Conservation (phyloP, 1,140 invertebrate genomes). For the Phymastichus coffea region DNA sequence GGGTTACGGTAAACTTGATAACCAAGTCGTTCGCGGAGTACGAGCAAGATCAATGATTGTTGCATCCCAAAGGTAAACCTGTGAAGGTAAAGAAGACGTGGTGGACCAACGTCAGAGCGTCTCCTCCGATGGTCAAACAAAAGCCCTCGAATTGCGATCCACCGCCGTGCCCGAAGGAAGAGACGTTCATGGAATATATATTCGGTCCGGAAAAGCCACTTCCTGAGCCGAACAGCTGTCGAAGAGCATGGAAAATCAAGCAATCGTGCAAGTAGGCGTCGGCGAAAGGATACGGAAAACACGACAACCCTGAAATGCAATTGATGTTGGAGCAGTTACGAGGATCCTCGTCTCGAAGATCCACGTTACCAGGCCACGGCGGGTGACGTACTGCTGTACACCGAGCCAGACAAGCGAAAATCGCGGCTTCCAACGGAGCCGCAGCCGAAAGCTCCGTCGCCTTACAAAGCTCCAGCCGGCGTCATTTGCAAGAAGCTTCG, state of each 20-base stretch:
- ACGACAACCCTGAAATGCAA: neutral
- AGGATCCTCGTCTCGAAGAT: constrained; percentile 20
- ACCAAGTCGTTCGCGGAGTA: neutral
- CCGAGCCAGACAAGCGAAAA: constrained; percentile 4
- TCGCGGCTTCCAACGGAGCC: constrained; percentile 8
- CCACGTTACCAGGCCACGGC: neutral
- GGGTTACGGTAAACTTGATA: constrained; percentile 2
- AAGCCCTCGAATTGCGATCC: constrained; percentile 19
- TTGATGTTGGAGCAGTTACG: neutral
- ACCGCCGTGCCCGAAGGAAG: neutral
- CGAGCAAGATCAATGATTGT: no score
- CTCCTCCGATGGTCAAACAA: neutral
- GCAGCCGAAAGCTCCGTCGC: constrained; percentile 18
- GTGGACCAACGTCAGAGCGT: neutral
- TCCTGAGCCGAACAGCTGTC: constrained; percentile 17
- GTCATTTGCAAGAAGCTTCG: constrained; percentile 16
- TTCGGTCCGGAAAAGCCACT: constrained; percentile 20
- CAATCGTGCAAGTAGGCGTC: constrained; percentile 5
- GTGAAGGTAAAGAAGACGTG: constrained; percentile 1
- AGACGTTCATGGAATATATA: constrained; percentile 23
- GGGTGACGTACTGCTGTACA: constrained; percentile 29
- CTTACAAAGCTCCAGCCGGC: constrained; percentile 22
- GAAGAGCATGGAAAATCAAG: neutral
- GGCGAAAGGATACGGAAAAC: no score
- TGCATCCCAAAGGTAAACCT: constrained; percentile 9